Conservation (phyloP, 2,888 invertebrate genomes). For the Ischnus inquisitorius region DNA sequence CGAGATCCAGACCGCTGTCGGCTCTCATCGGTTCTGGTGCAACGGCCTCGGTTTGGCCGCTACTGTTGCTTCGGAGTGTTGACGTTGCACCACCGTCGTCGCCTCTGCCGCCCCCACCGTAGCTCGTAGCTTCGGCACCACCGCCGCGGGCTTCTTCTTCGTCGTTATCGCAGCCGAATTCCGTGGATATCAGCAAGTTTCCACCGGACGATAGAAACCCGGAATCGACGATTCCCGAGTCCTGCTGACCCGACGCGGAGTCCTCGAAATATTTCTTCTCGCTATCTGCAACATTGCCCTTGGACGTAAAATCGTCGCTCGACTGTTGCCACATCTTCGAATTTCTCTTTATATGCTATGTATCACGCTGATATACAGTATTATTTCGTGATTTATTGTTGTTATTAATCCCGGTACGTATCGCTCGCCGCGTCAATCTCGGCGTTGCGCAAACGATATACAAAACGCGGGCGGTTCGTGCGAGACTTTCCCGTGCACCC, state of each 20-base stretch:
- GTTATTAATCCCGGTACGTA: background rate
- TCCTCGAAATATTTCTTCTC: constrained; percentile 64
- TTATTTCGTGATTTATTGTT: background rate
- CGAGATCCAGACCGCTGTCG: constrained; percentile 90
- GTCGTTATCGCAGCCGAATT: constrained; percentile 60
- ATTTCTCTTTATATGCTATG: background rate
- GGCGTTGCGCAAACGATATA: background rate
- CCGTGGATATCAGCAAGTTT: constrained; percentile 74
- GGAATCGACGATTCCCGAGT: constrained; percentile 79
- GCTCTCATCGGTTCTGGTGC: constrained; percentile 86
- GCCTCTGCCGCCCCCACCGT: background rate
- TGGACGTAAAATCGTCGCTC: constrained; percentile 56
- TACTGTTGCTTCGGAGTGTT: constrained; percentile 16
- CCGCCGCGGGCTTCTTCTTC: constrained; percentile 61
- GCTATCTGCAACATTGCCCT: constrained; percentile 74
- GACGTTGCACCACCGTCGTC: constrained; percentile 8
- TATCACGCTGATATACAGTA: background rate
- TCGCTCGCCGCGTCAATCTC: background rate
- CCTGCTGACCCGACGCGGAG: constrained; percentile 58
- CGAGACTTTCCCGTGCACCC: background rate
- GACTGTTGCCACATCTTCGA: constrained; percentile 72
- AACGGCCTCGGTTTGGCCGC: constrained; percentile 8
- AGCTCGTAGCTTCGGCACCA: background rate
- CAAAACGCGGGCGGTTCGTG: background rate
- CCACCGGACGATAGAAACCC: constrained; percentile 80